Conservation (phyloP, 2,888 invertebrate species). For the Tenthredo livida region DNA sequence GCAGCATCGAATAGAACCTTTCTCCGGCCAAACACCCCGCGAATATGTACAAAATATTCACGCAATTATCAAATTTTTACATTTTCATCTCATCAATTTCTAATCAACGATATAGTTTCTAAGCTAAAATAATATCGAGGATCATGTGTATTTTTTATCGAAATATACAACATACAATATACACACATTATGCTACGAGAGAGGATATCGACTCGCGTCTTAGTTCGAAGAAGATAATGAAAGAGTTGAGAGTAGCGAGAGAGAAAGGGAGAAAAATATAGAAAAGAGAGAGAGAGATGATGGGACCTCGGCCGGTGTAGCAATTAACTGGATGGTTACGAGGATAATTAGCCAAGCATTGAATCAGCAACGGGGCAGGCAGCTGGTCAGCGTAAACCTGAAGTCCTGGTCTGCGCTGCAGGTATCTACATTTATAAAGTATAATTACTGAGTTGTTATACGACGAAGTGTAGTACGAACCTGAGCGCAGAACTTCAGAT, state of each 20-base stretch:
- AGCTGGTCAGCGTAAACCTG: conserved; percentile 72
- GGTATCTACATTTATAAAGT: conserved; percentile 39
- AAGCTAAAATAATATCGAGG: no score
- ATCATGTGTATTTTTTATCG: no score
- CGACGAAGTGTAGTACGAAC: not conserved
- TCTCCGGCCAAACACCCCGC: not conserved
- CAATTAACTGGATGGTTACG: conserved; percentile 76
- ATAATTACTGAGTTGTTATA: conserved; percentile 16
- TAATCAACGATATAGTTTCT: no score
- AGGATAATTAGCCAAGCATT: conserved; percentile 75
- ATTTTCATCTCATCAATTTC: not conserved
- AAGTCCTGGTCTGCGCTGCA: not conserved
- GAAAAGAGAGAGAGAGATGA: conserved; percentile 52
- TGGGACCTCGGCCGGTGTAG: conserved; percentile 64
- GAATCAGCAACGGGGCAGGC: conserved; percentile 66
- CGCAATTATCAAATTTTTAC: not conserved
- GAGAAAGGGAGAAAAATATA: not conserved
- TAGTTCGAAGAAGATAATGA: not conserved
- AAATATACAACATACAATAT: no score
- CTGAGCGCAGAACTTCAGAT: not conserved
- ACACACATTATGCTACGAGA: no score
- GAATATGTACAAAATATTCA: not conserved
- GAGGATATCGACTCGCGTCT: not conserved
- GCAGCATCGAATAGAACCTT: not conserved
- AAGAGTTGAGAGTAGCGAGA: not conserved